Evolutionary conservation across 2,113 vertebrate genomes (phyloP).

Genomic region (Myotis lucifugus): DNA sequence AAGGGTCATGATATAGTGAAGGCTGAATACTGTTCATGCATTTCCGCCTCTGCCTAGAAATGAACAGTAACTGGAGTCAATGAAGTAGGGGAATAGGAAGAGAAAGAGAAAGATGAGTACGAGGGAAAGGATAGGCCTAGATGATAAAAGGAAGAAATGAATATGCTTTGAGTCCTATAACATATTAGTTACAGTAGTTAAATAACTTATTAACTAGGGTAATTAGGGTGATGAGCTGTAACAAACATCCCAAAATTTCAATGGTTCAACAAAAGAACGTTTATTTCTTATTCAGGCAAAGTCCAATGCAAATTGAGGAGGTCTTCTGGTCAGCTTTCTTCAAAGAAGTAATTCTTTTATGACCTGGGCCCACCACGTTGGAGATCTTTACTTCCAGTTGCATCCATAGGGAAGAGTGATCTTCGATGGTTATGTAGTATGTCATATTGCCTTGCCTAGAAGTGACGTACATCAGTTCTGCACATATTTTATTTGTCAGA

Average conservation of each 20-base stretch:
- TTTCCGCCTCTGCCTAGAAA: constrained; percentile 25
- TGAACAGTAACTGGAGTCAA: neutral
- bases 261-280: neutral
- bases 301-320: neutral
- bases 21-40: neutral
- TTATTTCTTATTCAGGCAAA: neutral
- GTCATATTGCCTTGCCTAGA: neutral
- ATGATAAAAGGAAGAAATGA: neutral
- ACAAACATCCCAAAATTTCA: neutral
- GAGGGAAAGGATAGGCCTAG: neutral
- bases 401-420: neutral
- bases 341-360: neutral
- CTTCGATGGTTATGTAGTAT: neutral
- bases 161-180: neutral
- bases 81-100: neutral
- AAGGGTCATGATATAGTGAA: neutral
- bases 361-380: neutral
- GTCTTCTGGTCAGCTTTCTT: neutral
- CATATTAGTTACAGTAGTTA: neutral
- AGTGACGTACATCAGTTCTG: neutral
- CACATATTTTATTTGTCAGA: neutral
- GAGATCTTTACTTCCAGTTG: neutral
- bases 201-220: neutral
- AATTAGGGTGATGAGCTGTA: neutral
- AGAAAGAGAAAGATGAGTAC: neutral